Conservation (phyloP, 2,888 invertebrate genomes). For the Odiellus spinosus region DNA sequence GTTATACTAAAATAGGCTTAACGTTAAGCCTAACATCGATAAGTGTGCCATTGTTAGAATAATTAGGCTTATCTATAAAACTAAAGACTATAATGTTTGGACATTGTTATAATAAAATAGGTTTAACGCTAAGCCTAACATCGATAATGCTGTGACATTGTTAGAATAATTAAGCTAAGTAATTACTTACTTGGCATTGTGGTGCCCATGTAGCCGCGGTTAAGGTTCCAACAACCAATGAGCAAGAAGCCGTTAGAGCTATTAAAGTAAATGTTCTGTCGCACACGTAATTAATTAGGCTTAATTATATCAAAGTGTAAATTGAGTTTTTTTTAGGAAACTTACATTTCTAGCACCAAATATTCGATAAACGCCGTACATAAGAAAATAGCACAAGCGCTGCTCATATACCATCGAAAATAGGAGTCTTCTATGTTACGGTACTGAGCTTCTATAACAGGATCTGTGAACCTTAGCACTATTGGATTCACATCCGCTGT, state of each 20-base stretch:
- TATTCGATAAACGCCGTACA: neutral
- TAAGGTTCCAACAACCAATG: slow-evolving; percentile 9
- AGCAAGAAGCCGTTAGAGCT: slow-evolving; percentile 14
- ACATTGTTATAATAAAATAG: too few species aligned
- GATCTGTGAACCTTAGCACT: neutral
- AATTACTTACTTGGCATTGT: slow-evolving; percentile 7
- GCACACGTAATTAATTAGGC: too few species aligned
- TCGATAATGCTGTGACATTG: neutral
- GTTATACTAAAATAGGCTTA: too few species aligned
- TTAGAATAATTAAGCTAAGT: neutral
- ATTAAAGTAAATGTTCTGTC: slow-evolving; percentile 17
- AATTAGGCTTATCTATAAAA: too few species aligned
- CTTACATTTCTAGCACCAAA: too few species aligned
- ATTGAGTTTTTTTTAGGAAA: too few species aligned
- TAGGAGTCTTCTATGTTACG: neutral
- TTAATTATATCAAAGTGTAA: slow-evolving; percentile 1
- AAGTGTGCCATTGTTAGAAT: too few species aligned
- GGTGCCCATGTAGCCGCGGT: slow-evolving; percentile 10
- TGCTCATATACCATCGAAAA: neutral
- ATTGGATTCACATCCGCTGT: neutral
- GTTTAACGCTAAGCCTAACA: too few species aligned
- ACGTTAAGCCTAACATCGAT: too few species aligned
- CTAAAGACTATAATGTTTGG: too few species aligned
- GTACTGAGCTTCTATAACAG: neutral
- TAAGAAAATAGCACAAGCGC: neutral